phyloP scores from a whole-genome alignment of 2,888 invertebrate species.

The Ditula angustiorana region DNA sequence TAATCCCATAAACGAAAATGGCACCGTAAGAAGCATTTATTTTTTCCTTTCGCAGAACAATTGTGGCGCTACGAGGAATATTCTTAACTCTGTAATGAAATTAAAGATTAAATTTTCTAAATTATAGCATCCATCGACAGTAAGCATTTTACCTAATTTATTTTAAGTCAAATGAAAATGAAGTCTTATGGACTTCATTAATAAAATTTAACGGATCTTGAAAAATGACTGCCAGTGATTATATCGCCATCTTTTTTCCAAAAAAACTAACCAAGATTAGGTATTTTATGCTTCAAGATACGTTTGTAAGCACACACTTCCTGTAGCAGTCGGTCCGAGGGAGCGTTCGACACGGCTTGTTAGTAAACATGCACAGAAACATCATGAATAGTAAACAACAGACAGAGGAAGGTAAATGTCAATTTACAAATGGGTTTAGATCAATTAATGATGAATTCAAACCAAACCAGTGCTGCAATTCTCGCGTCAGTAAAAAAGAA shows the following conservation, averaged over 20 bases:
- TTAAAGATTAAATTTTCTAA: too few species aligned
- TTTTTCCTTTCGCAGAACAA: too few species aligned
- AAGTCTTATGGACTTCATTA: too few species aligned
- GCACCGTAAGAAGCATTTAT: too few species aligned
- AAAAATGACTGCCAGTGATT: not conserved
- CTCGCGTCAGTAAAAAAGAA: too few species aligned
- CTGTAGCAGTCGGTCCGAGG: conserved; percentile 17
- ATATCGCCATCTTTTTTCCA: not conserved
- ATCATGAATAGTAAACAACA: conserved; percentile 4
- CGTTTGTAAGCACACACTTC: conserved; percentile 23
- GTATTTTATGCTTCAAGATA: conserved; percentile 19
- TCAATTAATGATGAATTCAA: not conserved
- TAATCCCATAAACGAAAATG: too few species aligned
- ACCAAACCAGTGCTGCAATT: too few species aligned
- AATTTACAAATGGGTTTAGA: not conserved
- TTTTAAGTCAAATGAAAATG: too few species aligned
- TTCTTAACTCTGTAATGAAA: too few species aligned
- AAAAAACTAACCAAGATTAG: conserved; percentile 16
- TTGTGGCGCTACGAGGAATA: too few species aligned
- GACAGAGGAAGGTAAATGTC: not conserved
- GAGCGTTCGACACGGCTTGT: conserved; percentile 9
- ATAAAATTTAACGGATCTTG: not conserved
- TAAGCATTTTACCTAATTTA: too few species aligned
- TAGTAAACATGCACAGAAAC: conserved; percentile 24
- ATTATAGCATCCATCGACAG: too few species aligned